Evolutionary conservation across 2,888 invertebrate genomes (phyloP).

Genomic region (Alentia gelatinosa): DNA sequence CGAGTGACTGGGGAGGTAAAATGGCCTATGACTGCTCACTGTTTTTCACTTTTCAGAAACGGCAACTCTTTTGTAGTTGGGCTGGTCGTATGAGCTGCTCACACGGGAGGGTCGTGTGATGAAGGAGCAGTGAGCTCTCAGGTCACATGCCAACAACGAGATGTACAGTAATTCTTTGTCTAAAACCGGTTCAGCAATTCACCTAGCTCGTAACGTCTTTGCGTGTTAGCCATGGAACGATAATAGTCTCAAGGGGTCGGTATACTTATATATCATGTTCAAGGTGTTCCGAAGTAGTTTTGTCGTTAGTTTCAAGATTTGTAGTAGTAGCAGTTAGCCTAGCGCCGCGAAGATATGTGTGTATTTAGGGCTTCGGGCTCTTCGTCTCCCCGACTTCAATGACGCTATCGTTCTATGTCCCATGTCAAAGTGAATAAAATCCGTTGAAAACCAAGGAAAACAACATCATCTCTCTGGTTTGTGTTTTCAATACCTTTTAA

Average conservation of each 20-base stretch:
- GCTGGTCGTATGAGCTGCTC: background rate
- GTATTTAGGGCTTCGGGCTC: background rate
- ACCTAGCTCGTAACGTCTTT: background rate
- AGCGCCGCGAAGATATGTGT: background rate
- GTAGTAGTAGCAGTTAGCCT: background rate
- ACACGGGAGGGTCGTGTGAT: background rate
- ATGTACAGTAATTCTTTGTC: background rate
- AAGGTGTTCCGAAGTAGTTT: background rate
- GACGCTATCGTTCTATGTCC: background rate
- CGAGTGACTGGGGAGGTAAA: background rate
- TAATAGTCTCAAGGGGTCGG: background rate
- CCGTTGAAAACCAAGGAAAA: background rate
- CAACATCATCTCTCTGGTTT: background rate
- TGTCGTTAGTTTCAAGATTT: background rate
- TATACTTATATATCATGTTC: background rate
- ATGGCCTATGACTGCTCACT: background rate
- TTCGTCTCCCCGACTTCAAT: background rate
- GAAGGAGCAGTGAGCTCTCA: background rate
- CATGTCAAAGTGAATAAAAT: slow-evolving; percentile 6
- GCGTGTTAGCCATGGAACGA: background rate
- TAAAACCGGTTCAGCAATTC: background rate
- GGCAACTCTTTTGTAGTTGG: background rate
- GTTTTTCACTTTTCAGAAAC: background rate
- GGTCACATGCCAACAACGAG: background rate
- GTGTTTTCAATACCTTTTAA: background rate